Percentiles rank a stretch among this genome's conserved stretches.
Conservation (phyloP, 2,797 vertebrate species). For the Sarcophilus harrisii region DNA sequence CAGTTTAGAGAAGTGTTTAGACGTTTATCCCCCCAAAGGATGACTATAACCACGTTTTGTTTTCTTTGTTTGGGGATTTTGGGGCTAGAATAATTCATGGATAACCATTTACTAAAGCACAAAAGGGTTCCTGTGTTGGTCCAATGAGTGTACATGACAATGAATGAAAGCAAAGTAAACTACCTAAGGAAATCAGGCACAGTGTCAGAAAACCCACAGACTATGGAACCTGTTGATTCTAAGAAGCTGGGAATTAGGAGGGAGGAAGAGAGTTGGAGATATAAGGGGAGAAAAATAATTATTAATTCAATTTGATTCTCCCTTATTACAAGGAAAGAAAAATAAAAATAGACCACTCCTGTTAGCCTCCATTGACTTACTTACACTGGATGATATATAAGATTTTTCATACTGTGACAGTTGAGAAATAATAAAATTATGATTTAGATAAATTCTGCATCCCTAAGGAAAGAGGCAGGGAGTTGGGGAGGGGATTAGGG, state of each 20-base stretch:
- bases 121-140: background rate
- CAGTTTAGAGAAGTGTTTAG: background rate
- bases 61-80: background rate
- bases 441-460: background rate
- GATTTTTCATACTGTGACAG: background rate
- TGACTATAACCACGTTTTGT: background rate
- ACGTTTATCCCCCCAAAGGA: background rate
- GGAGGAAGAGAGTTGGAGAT: background rate
- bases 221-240: conserved; percentile 26
- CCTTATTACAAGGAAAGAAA: conserved; percentile 47
- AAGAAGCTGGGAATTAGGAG: background rate
- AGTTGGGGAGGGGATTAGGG: background rate
- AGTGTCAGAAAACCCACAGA: conserved; percentile 43
- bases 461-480: background rate
- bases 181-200: background rate
- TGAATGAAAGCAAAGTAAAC: background rate
- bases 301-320: conserved; percentile 52
- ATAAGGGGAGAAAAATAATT: background rate
- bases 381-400: background rate
- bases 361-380: conserved; percentile 31
- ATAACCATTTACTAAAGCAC: background rate
- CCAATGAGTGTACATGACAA: background rate
- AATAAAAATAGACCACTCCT: conserved; percentile 65
- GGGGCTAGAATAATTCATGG: background rate
- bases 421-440: background rate